A percentile compares a stretch with the other conserved stretches of the same genome.
Evolutionary conservation across 2,888 invertebrate genomes (phyloP).

Genomic region (Synergus gifuensis): DNA sequence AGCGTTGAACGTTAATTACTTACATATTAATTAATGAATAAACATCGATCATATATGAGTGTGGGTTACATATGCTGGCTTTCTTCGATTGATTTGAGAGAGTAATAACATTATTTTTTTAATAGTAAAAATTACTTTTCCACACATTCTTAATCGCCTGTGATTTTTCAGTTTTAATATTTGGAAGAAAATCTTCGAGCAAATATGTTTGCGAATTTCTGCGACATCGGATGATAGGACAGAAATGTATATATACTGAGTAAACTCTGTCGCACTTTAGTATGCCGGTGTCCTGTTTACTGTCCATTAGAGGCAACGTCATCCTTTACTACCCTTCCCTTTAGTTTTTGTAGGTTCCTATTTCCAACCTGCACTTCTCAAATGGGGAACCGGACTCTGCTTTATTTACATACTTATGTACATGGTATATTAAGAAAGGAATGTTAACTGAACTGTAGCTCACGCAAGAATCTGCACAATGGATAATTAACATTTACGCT

Average conservation of each 20-base stretch:
- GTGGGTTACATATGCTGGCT: too few species aligned
- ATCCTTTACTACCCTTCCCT: conserved; percentile 52
- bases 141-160: background rate
- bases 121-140: background rate
- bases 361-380: background rate
- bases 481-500: background rate
- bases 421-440: too few species aligned
- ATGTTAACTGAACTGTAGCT: too few species aligned
- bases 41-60: conserved; percentile 1
- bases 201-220: conserved; percentile 32
- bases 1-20: conserved; percentile 25
- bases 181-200: background rate
- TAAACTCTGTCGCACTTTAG: conserved; percentile 46
- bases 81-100: too few species aligned
- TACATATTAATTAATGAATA: conserved; percentile 28
- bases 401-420: background rate
- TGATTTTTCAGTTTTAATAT: background rate
- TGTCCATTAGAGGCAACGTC: conserved; percentile 61
- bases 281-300: conserved; percentile 59
- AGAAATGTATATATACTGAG: conserved; percentile 5
- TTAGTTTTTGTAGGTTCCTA: background rate
- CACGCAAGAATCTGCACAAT: background rate
- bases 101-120: background rate
- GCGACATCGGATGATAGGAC: background rate
- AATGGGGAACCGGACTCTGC: background rate